A percentile compares a stretch with the other conserved stretches of the same genome.
Conservation (phyloP, 2,113 vertebrate genomes). For the Neolamprologus cancellatus region DNA sequence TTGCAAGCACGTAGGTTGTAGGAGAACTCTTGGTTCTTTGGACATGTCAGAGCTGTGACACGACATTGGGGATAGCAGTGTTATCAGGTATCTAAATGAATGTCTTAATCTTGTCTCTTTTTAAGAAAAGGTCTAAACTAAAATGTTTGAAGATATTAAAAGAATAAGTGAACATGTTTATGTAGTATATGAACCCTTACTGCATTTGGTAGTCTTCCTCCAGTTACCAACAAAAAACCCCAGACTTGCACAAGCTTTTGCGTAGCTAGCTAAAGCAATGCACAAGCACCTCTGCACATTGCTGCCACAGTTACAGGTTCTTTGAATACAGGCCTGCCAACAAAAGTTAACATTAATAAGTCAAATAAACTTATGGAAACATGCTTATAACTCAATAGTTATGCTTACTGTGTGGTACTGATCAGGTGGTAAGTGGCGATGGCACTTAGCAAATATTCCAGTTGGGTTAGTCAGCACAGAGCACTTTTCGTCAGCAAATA, state of each 20-base stretch:
- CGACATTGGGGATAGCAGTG: neutral
- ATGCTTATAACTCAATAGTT: fast-evolving
- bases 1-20: constrained; percentile 57
- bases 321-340: constrained; percentile 58
- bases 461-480: constrained; percentile 52
- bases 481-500: constrained; percentile 71
- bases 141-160: neutral
- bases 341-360: neutral
- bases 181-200: constrained; percentile 31
- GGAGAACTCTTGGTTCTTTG: constrained; percentile 55
- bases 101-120: neutral
- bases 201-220: constrained; percentile 57
- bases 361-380: neutral
- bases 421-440: constrained; percentile 61
- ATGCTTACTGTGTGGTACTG: constrained; percentile 56
- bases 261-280: constrained; percentile 59
- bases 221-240: constrained; percentile 59
- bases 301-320: constrained; percentile 50
- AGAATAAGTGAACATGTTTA: neutral
- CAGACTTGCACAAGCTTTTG: constrained; percentile 58
- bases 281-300: constrained; percentile 48
- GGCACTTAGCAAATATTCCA: constrained; percentile 74
- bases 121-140: neutral
- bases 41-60: constrained; percentile 44
- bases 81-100: neutral